Percentiles rank a stretch among this genome's conserved stretches.
Conservation (phyloP, 2,888 invertebrate genomes). For the Microctonus aethiopoides region DNA sequence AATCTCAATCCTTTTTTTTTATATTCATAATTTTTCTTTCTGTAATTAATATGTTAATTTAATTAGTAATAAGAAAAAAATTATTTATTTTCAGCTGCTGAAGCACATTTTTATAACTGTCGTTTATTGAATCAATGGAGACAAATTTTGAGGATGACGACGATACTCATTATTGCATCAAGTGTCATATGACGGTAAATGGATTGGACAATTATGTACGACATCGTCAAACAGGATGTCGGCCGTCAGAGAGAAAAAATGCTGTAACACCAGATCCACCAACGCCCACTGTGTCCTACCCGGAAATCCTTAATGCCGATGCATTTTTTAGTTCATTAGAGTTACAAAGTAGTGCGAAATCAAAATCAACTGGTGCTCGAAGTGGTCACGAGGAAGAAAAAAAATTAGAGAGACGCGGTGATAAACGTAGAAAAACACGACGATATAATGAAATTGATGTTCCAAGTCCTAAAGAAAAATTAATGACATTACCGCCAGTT, state of each 20-base stretch:
- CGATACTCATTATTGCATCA: conserved; percentile 89
- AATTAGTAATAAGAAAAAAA: neutral
- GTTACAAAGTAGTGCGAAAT: conserved; percentile 77
- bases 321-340: conserved; percentile 89
- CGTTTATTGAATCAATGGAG: conserved; percentile 16
- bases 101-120: neutral
- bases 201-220: conserved; percentile 89
- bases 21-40: neutral
- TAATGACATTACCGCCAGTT: conserved; percentile 56
- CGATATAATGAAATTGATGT: conserved; percentile 49
- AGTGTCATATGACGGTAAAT: conserved; percentile 83
- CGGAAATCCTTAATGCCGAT: conserved; percentile 76
- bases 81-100: conserved; percentile 1
- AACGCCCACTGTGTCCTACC: conserved; percentile 65
- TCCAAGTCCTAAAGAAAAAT: conserved; percentile 48
- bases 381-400: conserved; percentile 43
- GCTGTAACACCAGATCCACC: conserved; percentile 49
- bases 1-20: neutral
- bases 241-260: conserved; percentile 52
- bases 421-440: conserved; percentile 44
- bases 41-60: neutral
- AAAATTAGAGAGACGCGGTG: conserved; percentile 46
- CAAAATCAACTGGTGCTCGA: conserved; percentile 59
- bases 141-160: conserved; percentile 75
- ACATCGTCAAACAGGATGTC: conserved; percentile 82